phyloP scores from a whole-genome alignment of 2,113 vertebrate genomes.

The Mola mola region DNA sequence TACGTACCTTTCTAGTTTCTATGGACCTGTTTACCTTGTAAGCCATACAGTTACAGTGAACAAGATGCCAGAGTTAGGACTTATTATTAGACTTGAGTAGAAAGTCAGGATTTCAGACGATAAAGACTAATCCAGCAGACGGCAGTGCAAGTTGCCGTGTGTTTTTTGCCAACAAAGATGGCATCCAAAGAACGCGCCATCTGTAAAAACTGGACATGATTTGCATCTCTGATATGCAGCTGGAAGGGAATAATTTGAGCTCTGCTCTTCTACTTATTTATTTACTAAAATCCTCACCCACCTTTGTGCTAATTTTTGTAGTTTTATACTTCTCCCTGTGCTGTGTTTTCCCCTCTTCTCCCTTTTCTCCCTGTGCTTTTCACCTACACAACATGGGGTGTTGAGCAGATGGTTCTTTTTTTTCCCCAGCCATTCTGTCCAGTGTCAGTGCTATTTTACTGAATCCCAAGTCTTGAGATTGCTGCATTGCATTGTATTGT shows the following conservation, averaged over 20 bases:
- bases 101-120: slow-evolving; percentile 53
- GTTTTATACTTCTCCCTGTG: slow-evolving; percentile 55
- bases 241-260: slow-evolving; percentile 34
- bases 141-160: slow-evolving; percentile 38
- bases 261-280: slow-evolving; percentile 23
- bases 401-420: slow-evolving; percentile 50
- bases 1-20: slow-evolving; percentile 83
- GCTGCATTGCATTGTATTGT: slow-evolving; percentile 62
- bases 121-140: slow-evolving; percentile 38
- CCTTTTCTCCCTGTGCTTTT: slow-evolving; percentile 8
- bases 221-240: slow-evolving; percentile 21
- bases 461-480: slow-evolving; percentile 38
- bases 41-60: slow-evolving; percentile 86
- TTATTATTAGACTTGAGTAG: slow-evolving; percentile 84
- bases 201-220: slow-evolving; percentile 29
- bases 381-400: slow-evolving; percentile 3
- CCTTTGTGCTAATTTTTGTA: slow-evolving; percentile 43
- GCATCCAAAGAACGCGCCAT: slow-evolving; percentile 40
- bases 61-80: slow-evolving; percentile 82
- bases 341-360: slow-evolving; percentile 41
- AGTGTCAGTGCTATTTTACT: slow-evolving; percentile 53
- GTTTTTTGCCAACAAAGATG: slow-evolving; percentile 73
- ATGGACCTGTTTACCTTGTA: slow-evolving; percentile 85
- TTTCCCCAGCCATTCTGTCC: slow-evolving; percentile 44
- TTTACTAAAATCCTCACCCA: slow-evolving; percentile 3